Percentiles rank a stretch among this genome's conserved stretches.
phyloP scores from a whole-genome alignment of 2,797 vertebrate species.

The Bufotes viridis region DNA sequence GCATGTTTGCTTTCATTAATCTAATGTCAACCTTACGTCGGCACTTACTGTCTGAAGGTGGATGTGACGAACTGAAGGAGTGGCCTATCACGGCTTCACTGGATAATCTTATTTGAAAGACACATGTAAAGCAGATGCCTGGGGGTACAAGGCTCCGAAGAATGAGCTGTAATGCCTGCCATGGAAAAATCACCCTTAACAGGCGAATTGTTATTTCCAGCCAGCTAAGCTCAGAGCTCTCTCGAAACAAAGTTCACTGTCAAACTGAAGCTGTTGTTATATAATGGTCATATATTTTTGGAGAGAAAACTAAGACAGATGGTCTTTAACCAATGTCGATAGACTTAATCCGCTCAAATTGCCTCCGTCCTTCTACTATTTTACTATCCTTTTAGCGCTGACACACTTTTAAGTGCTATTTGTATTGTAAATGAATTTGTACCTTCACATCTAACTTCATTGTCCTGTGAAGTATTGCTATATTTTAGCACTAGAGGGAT shows the following conservation, averaged over 20 bases:
- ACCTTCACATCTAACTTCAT: not conserved
- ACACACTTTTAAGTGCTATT: constrained; percentile 12
- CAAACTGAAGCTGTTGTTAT: constrained; percentile 23
- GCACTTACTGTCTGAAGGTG: constrained; percentile 23
- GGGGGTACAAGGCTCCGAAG: not conserved
- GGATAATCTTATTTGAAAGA: constrained; percentile 14
- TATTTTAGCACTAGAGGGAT: not conserved
- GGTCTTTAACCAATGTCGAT: constrained; percentile 30
- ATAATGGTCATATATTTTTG: constrained; percentile 30
- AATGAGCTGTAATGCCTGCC: not conserved
- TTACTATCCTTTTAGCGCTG: constrained; percentile 18
- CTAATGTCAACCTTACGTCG: constrained; percentile 27
- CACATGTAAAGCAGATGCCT: constrained; percentile 2
- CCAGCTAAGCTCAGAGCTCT: not conserved
- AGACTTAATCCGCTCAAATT: constrained; percentile 35
- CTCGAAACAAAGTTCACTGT: constrained; percentile 18
- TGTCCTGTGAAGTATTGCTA: not conserved
- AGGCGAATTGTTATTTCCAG: constrained; percentile 16
- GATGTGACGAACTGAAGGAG: constrained; percentile 11
- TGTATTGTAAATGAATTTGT: constrained; percentile 32
- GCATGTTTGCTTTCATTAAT: not conserved
- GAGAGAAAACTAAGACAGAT: not conserved
- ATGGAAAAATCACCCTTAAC: constrained; percentile 14
- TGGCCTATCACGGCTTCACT: not conserved
- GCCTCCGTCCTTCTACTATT: constrained; percentile 8